Base-by-base conservation (phyloP, 2,797 vertebrate species). In the Oreochromis grahami region DNA sequence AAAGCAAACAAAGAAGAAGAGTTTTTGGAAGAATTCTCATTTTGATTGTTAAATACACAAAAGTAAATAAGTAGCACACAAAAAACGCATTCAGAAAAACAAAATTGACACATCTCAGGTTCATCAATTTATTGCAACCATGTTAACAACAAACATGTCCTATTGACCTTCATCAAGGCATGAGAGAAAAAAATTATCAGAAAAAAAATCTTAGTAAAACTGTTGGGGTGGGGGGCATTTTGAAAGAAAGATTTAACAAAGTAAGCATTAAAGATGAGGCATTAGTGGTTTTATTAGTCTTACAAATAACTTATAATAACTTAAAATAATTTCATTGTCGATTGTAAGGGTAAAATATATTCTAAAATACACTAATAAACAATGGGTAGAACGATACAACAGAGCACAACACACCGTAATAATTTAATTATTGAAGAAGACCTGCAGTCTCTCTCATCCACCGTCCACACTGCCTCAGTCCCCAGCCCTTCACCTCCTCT, bases 301-400 rank as follows among this genome's bases (percentile, higher is more conserved):
- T 26, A 43, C 36, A 24, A 68, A 24, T 43, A 15, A 15, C 21
- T 68, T 15, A 24, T 26, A 26, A 26, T 26, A 26, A 26, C 26
- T 26, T 26, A 26, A 26, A 13, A 41, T 43, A 9, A 43, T 68
- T 68, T 1, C n/a, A 68, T 24, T 68, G 63, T 24, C 3, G n/a
- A 24, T 68, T 43, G 1, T 43, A 4, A 26, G 0, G 38, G 13
- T 68, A 3, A 15, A 68, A 43, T 68, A 65, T 38, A 1, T 13
- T 65, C 38, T 38, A 68, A 24, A 68, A 68, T 68, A 41, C n/a
- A 41, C 1, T 38, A 65, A 38, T 21, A 65, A 38, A 21, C 7
- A 24, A 41, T 41, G 12, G 3, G n/a, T 24, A 41, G 0, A 65
- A 5, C 0, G 0, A 41, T 38, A 68, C 63, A 41, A 21, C 36